These are phyloP conservation scores for Leiothrix lutea DNA, from an alignment of 2,113 vertebrate genomes.

Conservation along the genomic window DNA sequence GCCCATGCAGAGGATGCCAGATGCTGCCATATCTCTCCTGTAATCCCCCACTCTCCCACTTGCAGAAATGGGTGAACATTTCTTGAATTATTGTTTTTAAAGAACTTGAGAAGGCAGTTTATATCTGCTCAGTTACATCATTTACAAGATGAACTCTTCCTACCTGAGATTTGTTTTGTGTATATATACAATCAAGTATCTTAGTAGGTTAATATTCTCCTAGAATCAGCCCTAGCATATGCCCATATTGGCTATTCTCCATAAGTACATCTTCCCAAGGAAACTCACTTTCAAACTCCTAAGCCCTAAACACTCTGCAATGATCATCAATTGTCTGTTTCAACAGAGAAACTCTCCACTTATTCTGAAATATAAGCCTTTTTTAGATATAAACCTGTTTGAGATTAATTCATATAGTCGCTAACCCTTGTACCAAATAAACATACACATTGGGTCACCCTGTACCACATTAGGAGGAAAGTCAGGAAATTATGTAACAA, in stretches of 20 bases:
- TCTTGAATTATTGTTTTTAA: neutral
- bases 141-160: neutral
- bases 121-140: neutral
- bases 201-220: neutral
- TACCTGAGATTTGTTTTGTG: neutral
- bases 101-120: neutral
- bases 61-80: neutral
- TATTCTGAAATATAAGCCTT: neutral
- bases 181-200: neutral
- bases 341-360: neutral
- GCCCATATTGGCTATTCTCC: neutral
- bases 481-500: neutral
- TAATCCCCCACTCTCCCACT: fast-evolving
- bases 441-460: neutral
- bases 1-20: fast-evolving
- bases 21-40: neutral
- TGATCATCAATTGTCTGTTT: neutral
- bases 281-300: neutral
- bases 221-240: neutral
- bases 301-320: neutral
- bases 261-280: neutral
- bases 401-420: neutral
- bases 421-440: neutral
- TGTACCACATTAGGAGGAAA: neutral
- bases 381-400: neutral